A percentile compares a stretch with the other conserved stretches of the same genome.
Evolutionary conservation across 2,888 invertebrate species (phyloP).

Genomic region (Nephrotoma flavescens): DNA sequence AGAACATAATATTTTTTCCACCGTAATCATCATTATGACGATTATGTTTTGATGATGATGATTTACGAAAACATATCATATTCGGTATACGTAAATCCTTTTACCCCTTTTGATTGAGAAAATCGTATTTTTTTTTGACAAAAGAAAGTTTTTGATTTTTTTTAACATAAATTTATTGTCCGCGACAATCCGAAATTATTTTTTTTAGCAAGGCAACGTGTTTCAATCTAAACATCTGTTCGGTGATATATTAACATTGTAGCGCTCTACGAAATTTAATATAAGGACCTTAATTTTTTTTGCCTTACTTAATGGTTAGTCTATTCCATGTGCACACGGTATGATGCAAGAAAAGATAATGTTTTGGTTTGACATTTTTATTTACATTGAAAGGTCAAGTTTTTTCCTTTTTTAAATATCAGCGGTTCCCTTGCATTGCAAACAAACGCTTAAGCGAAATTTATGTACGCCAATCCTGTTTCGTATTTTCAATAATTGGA

Average conservation of each 20-base stretch:
- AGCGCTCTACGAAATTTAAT: background rate
- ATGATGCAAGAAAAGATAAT: background rate
- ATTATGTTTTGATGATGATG: background rate
- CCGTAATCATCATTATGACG: background rate
- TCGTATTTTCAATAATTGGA: background rate
- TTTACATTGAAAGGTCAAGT: background rate
- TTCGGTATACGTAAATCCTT: background rate
- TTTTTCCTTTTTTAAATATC: background rate
- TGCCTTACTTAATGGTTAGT: background rate
- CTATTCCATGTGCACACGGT: background rate
- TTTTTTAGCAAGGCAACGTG: background rate
- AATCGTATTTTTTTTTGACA: background rate
- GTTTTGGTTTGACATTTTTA: background rate
- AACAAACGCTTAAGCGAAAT: background rate
- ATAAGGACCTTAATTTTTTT: background rate
- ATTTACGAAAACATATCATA: background rate
- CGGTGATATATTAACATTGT: background rate
- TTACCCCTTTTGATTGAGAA: background rate
- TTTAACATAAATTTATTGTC: background rate
- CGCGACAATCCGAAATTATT: background rate
- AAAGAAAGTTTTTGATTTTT: background rate
- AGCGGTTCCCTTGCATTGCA: background rate
- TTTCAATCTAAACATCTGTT: background rate
- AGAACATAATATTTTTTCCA: background rate
- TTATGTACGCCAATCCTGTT: background rate